A percentile compares a stretch with the other conserved stretches of the same genome.
Evolutionary conservation across 2,113 vertebrate genomes (phyloP).

Genomic region (Oncorhynchus kisutch): DNA sequence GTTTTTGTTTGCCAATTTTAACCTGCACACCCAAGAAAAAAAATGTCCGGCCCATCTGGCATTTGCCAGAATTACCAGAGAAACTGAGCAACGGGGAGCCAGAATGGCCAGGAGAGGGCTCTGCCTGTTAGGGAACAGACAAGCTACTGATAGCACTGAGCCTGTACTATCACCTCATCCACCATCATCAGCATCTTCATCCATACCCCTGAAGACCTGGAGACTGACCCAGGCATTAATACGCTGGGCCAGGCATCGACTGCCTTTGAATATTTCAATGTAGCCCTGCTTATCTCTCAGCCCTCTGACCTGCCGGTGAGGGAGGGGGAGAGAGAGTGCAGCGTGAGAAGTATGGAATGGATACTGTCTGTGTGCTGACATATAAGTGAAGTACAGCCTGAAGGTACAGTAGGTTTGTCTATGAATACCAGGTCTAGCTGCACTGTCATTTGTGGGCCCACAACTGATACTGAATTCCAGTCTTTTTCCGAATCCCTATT

Average conservation of each 20-base stretch:
- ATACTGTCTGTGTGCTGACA: conserved; percentile 44
- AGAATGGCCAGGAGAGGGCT: conserved; percentile 72
- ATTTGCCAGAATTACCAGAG: no score
- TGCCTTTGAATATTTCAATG: conserved; percentile 79
- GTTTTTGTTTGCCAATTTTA: no score
- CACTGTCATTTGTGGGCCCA: conserved; percentile 44
- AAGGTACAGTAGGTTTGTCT: conserved; percentile 56
- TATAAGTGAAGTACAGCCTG: conserved; percentile 72
- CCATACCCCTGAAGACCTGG: neutral
- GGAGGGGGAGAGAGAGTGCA: neutral
- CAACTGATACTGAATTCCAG: conserved; percentile 37
- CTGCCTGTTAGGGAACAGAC: conserved; percentile 68
- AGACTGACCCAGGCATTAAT: conserved; percentile 40
- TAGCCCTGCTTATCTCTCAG: conserved; percentile 67
- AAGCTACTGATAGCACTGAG: neutral
- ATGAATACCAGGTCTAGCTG: conserved; percentile 60
- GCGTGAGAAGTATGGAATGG: neutral
- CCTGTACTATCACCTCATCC: conserved; percentile 25
- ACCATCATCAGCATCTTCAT: neutral
- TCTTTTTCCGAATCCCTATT: conserved; percentile 28
- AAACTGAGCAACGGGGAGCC: conserved; percentile 18
- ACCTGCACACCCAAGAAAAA: no score
- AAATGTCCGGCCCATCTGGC: no score
- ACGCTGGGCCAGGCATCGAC: conserved; percentile 63
- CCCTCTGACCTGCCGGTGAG: conserved; percentile 66